Evolutionary conservation across 2,888 invertebrate species (phyloP).

Genomic region (Polydrusus cervinus): DNA sequence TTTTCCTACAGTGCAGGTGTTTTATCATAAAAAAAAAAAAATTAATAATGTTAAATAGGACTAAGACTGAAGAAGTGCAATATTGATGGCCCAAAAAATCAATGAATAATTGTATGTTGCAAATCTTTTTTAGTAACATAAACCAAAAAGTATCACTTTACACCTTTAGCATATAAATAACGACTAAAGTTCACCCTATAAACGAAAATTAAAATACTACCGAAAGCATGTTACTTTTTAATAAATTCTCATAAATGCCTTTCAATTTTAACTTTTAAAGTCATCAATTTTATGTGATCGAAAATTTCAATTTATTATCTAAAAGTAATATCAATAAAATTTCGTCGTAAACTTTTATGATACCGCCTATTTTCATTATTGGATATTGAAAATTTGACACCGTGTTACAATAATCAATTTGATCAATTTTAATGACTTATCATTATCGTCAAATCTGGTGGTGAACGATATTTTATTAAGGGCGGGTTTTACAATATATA

Average conservation of each 20-base stretch:
- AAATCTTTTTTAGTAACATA: no score
- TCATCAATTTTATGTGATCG: constrained; percentile 21
- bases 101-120: no score
- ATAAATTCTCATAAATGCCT: constrained; percentile 8
- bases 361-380: constrained; percentile 5
- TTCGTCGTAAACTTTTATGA: constrained; percentile 13
- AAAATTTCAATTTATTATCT: constrained; percentile 20
- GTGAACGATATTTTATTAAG: not conserved
- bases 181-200: not conserved
- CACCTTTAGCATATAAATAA: no score
- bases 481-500: no score
- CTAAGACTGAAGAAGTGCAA: no score
- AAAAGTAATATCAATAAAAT: constrained; percentile 19
- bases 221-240: constrained; percentile 3
- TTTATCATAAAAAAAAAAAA: no score
- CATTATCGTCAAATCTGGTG: not conserved
- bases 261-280: constrained; percentile 16
- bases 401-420: not conserved
- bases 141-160: no score
- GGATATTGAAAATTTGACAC: constrained; percentile 20
- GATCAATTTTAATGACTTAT: not conserved
- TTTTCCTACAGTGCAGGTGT: no score
- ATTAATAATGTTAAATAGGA: no score
- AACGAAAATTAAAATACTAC: not conserved
- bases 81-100: no score